Evolutionary conservation across 1,140 invertebrate genomes (phyloP).

Genomic region (Stegodyphus dumicola): DNA sequence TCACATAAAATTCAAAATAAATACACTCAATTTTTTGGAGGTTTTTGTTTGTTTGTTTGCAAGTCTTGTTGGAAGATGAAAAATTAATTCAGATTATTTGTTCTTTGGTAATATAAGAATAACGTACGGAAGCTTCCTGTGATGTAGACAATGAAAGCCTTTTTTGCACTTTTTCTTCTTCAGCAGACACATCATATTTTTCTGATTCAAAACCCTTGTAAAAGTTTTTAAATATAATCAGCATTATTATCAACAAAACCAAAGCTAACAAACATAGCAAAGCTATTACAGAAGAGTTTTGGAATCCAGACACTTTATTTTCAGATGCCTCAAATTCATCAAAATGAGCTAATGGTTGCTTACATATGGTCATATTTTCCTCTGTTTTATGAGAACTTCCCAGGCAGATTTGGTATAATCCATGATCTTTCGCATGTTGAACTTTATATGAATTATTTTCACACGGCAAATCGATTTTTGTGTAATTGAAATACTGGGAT

Average conservation of each 20-base stretch:
- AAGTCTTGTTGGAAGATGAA: too few species aligned
- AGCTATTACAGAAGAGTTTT: neutral
- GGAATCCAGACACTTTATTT: neutral
- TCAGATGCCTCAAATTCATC: neutral
- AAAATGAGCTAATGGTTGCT: neutral
- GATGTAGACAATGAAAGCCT: neutral
- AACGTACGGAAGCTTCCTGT: neutral
- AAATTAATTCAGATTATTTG: neutral
- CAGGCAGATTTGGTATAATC: neutral
- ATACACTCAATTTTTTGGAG: too few species aligned
- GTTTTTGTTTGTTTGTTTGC: too few species aligned
- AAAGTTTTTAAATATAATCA: neutral
- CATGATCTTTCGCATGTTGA: neutral
- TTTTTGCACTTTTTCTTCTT: neutral
- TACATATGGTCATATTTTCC: neutral
- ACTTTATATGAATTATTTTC: neutral
- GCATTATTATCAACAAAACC: neutral
- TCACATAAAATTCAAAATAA: too few species aligned
- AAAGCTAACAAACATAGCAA: neutral
- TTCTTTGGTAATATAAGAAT: neutral
- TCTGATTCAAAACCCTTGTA: neutral
- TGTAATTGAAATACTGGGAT: neutral
- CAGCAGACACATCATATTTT: neutral
- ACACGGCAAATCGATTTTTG: neutral
- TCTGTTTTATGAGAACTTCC: neutral